A percentile compares a stretch with the other conserved stretches of the same genome.
phyloP scores from a whole-genome alignment of 2,797 vertebrate species.

The Clarias laeviceps region DNA sequence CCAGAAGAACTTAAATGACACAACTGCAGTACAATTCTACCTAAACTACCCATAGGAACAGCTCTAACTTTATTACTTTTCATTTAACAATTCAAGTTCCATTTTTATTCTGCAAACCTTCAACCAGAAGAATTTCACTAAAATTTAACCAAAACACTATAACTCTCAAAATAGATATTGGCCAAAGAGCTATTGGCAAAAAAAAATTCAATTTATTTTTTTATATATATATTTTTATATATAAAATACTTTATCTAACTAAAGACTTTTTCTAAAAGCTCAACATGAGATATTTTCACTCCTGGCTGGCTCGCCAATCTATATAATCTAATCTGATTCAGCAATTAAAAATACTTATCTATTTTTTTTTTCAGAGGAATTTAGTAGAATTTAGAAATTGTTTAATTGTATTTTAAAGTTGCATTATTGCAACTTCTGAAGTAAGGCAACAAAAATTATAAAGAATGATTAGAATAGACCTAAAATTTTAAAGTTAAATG shows the following conservation, averaged over 20 bases:
- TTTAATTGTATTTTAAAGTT: neutral
- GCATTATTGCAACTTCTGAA: neutral
- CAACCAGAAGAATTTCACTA: too few relatives aligned
- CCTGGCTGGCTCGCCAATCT: slow-evolving; percentile 4
- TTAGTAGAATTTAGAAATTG: neutral
- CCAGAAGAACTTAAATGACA: neutral
- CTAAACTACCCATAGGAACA: neutral
- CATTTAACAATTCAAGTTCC: neutral
- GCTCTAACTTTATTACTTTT: neutral
- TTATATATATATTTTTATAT: too few relatives aligned
- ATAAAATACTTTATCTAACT: neutral
- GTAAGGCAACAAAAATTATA: neutral
- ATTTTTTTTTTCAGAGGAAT: neutral
- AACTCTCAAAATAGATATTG: neutral
- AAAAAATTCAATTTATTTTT: too few relatives aligned
- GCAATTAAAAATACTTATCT: neutral
- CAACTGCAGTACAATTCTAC: neutral
- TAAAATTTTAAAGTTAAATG: neutral
- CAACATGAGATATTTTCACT: neutral
- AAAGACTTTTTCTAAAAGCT: neutral
- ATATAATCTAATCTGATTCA: neutral
- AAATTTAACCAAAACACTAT: too few relatives aligned
- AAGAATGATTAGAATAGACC: neutral
- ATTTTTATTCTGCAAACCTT: neutral
- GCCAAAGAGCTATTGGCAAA: neutral